These are phyloP conservation scores for human DNA, from an alignment of 2,113 vertebrate genomes.

Conservation along the genomic window GRCh38 chrX:117855001-117855500, in stretches of 20 bases:
- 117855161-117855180: background rate
- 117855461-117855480: background rate
- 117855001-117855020: background rate
- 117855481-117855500: background rate
- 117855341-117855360: background rate
- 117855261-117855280: background rate
- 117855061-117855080: background rate
- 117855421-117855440: background rate
- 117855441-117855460: background rate
- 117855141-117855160: background rate
- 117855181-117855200: background rate
- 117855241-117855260: background rate
- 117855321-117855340: background rate
- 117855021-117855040: background rate
- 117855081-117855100: background rate
- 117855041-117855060: constrained; percentile 12
- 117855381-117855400: background rate
- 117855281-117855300: constrained; percentile 28
- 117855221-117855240: constrained; percentile 2
- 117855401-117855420: background rate
- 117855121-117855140: background rate
- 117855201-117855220: background rate
- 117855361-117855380: constrained; percentile 1
- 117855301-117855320: background rate
- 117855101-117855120: background rate